phyloP scores from a whole-genome alignment of 2,113 vertebrate genomes.

The Australoheros scitulus region DNA sequence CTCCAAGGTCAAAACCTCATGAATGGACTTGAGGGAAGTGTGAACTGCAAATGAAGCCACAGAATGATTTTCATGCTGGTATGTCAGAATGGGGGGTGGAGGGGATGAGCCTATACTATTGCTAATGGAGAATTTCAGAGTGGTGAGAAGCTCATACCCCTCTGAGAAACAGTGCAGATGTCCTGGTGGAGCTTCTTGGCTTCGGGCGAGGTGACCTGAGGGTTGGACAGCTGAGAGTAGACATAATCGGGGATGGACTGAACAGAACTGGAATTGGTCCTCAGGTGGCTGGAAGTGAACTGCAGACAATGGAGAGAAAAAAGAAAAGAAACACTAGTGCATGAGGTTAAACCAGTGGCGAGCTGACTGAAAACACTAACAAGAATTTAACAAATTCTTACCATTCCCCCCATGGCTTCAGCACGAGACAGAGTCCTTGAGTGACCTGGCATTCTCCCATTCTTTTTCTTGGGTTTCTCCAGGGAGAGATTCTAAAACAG shows the following conservation, averaged over 20 bases:
- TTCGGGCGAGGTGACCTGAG: slow-evolving; percentile 82
- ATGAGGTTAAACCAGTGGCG: background rate
- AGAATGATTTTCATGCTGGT: background rate
- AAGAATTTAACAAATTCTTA: slow-evolving; percentile 45
- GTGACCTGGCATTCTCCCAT: slow-evolving; percentile 83
- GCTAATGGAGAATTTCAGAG: background rate
- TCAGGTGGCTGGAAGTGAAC: slow-evolving; percentile 72
- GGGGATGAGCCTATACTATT: background rate
- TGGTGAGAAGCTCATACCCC: slow-evolving; percentile 70
- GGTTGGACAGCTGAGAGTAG: slow-evolving; percentile 84
- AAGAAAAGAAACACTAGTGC: background rate
- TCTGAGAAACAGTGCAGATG: slow-evolving; percentile 86
- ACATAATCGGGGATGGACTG: slow-evolving; percentile 90
- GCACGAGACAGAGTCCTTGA: slow-evolving; percentile 88
- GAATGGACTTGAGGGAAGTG: slow-evolving; percentile 70
- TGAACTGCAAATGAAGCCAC: slow-evolving; percentile 73
- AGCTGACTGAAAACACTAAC: background rate
- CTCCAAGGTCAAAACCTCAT: slow-evolving; percentile 76
- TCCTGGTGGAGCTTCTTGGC: slow-evolving; percentile 89
- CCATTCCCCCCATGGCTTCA: slow-evolving; percentile 85
- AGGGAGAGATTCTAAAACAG: slow-evolving; percentile 74
- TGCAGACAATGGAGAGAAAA: slow-evolving; percentile 7
- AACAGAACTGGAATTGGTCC: slow-evolving; percentile 56
- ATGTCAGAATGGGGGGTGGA: background rate
- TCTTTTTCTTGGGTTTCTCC: slow-evolving; percentile 88